Conservation (phyloP, 2,113 vertebrate species). For the Anthoscopus minutus region DNA sequence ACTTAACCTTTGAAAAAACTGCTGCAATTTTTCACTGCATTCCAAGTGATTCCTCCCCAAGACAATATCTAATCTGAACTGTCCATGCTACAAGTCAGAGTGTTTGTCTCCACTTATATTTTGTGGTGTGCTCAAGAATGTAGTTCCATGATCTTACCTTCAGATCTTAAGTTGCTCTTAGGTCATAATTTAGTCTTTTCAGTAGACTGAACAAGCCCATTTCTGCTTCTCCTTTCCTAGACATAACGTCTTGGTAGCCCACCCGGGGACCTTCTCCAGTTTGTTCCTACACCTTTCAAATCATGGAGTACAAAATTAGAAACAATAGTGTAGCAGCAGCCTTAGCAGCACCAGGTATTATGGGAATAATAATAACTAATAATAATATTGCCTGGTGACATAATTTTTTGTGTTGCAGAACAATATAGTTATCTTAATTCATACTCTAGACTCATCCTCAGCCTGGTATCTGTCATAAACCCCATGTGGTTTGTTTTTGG, state of each 20-base stretch:
- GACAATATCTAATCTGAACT: neutral
- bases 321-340: neutral
- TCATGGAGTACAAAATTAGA: neutral
- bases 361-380: neutral
- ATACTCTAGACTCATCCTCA: neutral
- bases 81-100: too few species aligned
- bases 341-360: neutral
- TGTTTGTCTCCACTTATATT: neutral
- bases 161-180: neutral
- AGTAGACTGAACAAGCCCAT: neutral
- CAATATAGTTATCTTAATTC: neutral
- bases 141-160: neutral
- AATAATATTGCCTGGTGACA: neutral
- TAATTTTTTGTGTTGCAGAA: neutral
- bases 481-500: rapidly evolving
- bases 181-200: rapidly evolving
- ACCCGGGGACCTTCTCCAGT: neutral
- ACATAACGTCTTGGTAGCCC: neutral
- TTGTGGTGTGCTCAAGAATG: neutral
- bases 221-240: neutral
- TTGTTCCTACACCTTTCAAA: neutral
- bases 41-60: neutral
- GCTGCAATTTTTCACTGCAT: neutral
- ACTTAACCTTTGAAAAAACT: neutral
- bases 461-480: neutral